A percentile compares a stretch with the other conserved stretches of the same genome.
Evolutionary conservation across 2,113 vertebrate genomes (phyloP).

Genomic region (Genyomyrus donnyi): DNA sequence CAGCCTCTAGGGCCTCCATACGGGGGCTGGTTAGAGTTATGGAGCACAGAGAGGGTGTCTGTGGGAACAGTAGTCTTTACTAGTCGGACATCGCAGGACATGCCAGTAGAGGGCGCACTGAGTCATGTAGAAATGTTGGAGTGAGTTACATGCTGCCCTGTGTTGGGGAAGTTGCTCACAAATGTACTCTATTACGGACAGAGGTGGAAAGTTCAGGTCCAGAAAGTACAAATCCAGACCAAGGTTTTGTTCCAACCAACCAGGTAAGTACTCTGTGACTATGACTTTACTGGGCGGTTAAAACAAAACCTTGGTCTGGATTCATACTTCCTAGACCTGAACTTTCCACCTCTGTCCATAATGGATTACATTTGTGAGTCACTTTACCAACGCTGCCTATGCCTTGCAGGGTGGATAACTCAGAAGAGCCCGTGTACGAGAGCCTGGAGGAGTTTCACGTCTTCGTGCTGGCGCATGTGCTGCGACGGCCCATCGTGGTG

Average conservation of each 20-base stretch:
- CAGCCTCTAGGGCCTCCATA: not conserved
- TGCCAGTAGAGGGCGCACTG: not conserved
- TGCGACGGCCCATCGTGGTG: conserved; percentile 88
- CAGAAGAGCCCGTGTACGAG: conserved; percentile 95
- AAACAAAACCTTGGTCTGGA: too few species aligned
- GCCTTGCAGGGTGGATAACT: conserved; percentile 76
- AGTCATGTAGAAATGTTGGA: not conserved
- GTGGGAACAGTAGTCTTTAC: not conserved
- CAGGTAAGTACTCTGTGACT: too few species aligned
- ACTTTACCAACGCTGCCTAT: too few species aligned
- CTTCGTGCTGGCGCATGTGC: conserved; percentile 89
- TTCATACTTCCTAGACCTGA: too few species aligned
- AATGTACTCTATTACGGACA: too few species aligned
- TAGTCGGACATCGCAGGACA: not conserved
- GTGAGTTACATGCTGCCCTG: not conserved
- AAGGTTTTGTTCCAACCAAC: too few species aligned
- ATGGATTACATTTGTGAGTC: too few species aligned
- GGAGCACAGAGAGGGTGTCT: not conserved
- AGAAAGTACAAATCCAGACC: too few species aligned
- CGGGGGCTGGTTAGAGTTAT: not conserved
- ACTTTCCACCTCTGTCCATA: too few species aligned
- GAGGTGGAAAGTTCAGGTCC: too few species aligned
- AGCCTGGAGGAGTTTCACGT: conserved; percentile 97
- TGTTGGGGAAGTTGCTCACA: not conserved
- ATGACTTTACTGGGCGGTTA: too few species aligned